These are phyloP conservation scores for Dynastes tityus DNA, from an alignment of 2,888 invertebrate genomes.

Conservation along the genomic window DNA sequence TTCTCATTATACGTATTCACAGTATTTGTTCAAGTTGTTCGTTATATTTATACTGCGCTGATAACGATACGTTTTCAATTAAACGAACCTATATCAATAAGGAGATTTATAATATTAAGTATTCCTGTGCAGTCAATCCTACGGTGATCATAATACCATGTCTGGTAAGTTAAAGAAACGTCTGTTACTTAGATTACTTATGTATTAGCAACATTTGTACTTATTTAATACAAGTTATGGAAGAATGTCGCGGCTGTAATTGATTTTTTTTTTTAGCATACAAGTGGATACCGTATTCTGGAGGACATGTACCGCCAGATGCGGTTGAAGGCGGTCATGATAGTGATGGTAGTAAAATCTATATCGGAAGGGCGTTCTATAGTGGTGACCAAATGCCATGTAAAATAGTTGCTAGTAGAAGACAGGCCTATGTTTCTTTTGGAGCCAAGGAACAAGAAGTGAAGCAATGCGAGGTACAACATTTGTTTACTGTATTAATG, in stretches of 20 bases:
- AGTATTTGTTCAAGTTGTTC: neutral
- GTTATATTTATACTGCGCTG: neutral
- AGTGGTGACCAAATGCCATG: conserved; percentile 52
- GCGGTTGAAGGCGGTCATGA: conserved; percentile 54
- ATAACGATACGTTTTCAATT: conserved; percentile 2
- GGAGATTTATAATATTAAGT: too few relatives aligned
- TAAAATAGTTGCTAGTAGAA: conserved; percentile 55
- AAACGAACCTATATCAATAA: too few relatives aligned
- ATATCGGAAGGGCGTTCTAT: conserved; percentile 51
- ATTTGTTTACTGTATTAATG: too few relatives aligned
- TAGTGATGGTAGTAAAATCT: conserved; percentile 54
- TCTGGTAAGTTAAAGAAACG: too few relatives aligned
- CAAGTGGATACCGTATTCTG: conserved; percentile 30
- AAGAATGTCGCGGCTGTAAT: too few relatives aligned
- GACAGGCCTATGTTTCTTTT: conserved; percentile 54
- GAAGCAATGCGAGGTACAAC: conserved; percentile 52
- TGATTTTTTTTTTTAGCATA: conserved; percentile 27
- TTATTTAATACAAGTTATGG: too few relatives aligned
- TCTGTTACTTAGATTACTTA: too few relatives aligned
- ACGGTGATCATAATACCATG: too few relatives aligned
- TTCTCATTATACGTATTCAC: too few relatives aligned
- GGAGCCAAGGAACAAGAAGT: conserved; percentile 54
- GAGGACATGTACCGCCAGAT: conserved; percentile 36
- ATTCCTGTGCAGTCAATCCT: too few relatives aligned
- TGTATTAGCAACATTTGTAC: too few relatives aligned